These are phyloP conservation scores for Pogonus chalceus DNA, from an alignment of 1,140 invertebrate genomes.

Conservation along the genomic window DNA sequence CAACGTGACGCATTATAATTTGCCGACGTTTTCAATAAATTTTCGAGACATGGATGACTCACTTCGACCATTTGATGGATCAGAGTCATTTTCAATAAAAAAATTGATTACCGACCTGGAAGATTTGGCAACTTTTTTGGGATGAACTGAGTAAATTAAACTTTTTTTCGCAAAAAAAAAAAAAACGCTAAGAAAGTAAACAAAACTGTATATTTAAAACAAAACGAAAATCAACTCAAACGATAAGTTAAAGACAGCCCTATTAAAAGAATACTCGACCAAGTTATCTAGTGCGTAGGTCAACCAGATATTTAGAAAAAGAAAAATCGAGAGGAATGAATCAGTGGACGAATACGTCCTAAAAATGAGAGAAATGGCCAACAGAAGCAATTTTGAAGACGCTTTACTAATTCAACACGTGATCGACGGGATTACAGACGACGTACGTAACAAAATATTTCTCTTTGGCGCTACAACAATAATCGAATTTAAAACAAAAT, in stretches of 20 bases:
- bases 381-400: slow-evolving; percentile 12
- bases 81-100: slow-evolving; percentile 12
- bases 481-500: slow-evolving; percentile 13
- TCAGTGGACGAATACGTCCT: slow-evolving; percentile 12
- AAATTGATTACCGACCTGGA: slow-evolving; percentile 17
- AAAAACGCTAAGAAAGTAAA: slow-evolving; percentile 13
- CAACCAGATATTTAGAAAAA: slow-evolving; percentile 9
- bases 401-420: too few relatives aligned
- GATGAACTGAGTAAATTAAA: slow-evolving; percentile 15
- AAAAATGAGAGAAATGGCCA: slow-evolving; percentile 13
- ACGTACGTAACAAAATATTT: too few relatives aligned
- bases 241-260: slow-evolving; percentile 11
- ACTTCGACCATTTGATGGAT: slow-evolving; percentile 13
- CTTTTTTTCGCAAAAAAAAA: slow-evolving; percentile 18
- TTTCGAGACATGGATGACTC: slow-evolving; percentile 16
- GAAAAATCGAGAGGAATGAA: slow-evolving; percentile 10
- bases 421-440: too few relatives aligned
- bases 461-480: slow-evolving; percentile 15
- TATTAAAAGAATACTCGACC: slow-evolving; percentile 15
- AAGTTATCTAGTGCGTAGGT: slow-evolving; percentile 12
- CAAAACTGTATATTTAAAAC: slow-evolving; percentile 15
- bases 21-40: not conserved
- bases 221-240: slow-evolving; percentile 11
- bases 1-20: too few relatives aligned
- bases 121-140: slow-evolving; percentile 10